These are phyloP conservation scores for Coregonus ussuriensis DNA, from an alignment of 2,797 vertebrate genomes.

Conservation along the genomic window DNA sequence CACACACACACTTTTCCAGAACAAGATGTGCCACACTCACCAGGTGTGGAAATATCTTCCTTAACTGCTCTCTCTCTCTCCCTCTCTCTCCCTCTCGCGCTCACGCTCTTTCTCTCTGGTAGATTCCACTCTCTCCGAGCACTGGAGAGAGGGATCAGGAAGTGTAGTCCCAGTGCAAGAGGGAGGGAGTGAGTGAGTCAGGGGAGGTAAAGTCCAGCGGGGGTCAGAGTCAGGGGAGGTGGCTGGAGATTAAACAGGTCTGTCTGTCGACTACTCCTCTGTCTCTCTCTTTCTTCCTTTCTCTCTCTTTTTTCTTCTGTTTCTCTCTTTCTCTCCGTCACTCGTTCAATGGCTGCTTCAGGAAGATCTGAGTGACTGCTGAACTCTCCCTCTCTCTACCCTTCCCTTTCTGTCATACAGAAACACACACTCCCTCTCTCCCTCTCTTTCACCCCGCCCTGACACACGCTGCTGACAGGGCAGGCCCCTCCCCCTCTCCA, in stretches of 20 bases:
- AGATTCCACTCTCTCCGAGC: neutral
- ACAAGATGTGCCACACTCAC: constrained; percentile 60
- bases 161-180: neutral
- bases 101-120: constrained; percentile 8
- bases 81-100: too few relatives aligned
- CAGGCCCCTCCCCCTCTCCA: constrained; percentile 68
- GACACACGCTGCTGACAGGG: constrained; percentile 62
- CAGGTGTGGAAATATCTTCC: constrained; percentile 19
- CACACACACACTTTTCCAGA: constrained; percentile 7
- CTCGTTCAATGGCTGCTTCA: constrained; percentile 48
- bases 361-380: constrained; percentile 70
- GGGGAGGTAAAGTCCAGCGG: constrained; percentile 2
- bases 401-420: constrained; percentile 66
- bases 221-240: neutral
- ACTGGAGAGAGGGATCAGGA: neutral
- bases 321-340: neutral
- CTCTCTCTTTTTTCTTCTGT: constrained; percentile 24
- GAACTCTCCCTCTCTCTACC: constrained; percentile 37
- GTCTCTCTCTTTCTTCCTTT: constrained; percentile 16
- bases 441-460: constrained; percentile 51
- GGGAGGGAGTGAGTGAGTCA: neutral
- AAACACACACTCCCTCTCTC: constrained; percentile 67
- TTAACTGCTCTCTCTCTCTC: neutral
- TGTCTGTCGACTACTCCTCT: constrained; percentile 16
- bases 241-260: neutral